These are phyloP conservation scores for Oceanites oceanicus DNA, from an alignment of 2,113 vertebrate species.

Conservation along the genomic window DNA sequence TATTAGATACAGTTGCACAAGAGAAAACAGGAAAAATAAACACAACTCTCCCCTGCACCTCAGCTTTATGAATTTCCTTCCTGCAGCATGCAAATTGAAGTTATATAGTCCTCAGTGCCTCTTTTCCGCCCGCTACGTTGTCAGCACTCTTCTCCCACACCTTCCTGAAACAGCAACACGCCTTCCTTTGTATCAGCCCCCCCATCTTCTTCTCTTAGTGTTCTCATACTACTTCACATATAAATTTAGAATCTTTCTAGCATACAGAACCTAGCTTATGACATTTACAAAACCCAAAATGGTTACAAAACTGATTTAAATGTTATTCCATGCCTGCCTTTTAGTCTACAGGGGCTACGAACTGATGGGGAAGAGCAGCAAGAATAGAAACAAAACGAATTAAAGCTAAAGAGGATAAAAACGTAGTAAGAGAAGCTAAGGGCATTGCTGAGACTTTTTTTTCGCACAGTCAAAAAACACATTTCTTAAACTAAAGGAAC, in stretches of 20 bases:
- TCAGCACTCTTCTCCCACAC: slow-evolving; percentile 2
- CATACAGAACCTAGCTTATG: not conserved
- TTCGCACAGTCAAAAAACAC: not conserved
- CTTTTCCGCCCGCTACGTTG: not conserved
- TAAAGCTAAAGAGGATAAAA: not conserved
- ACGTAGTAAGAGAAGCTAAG: not conserved
- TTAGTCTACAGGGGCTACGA: not conserved
- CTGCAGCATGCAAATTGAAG: not conserved
- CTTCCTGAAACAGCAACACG: not conserved
- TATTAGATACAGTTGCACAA: not conserved
- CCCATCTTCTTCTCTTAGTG: not conserved
- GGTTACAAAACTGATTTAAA: not conserved
- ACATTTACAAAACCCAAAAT: not conserved
- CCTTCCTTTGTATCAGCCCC: not conserved
- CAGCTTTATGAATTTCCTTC: slow-evolving; percentile 17
- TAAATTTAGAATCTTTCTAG: not conserved
- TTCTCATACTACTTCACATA: not conserved
- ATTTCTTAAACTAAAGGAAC: not conserved
- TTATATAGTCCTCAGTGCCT: not conserved
- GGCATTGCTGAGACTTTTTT: not conserved
- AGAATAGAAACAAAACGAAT: not conserved
- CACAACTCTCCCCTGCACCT: not conserved
- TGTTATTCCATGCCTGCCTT: not conserved
- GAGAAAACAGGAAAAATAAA: not conserved
- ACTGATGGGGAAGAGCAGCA: not conserved